These are phyloP conservation scores for Acomys russatus DNA, from an alignment of 2,797 vertebrate genomes.

Conservation along the genomic window DNA sequence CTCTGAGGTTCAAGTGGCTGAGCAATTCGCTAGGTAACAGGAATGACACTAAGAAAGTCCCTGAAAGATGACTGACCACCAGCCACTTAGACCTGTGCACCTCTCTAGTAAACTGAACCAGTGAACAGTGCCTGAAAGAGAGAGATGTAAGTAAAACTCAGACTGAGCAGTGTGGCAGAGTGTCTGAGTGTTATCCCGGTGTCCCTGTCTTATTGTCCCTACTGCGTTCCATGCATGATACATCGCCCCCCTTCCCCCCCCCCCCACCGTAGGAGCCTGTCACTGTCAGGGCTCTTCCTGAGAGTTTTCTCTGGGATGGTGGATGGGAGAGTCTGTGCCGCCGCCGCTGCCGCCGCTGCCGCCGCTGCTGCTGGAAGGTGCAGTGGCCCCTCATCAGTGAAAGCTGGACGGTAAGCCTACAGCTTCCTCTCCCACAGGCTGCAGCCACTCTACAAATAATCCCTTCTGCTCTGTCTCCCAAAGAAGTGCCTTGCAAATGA, in stretches of 20 bases:
- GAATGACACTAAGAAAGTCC: neutral
- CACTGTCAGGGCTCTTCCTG: neutral
- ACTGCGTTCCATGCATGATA: accelerated
- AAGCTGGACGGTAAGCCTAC: neutral
- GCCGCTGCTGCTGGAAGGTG: no score
- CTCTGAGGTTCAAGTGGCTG: neutral
- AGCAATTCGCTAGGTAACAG: neutral
- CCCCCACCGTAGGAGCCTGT: no score
- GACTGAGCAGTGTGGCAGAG: neutral
- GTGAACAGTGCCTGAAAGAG: neutral
- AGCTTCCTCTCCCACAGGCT: neutral
- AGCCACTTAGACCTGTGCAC: neutral
- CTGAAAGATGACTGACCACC: neutral
- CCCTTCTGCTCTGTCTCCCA: neutral
- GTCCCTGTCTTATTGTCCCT: neutral
- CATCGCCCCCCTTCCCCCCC: no score
- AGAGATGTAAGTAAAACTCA: neutral
- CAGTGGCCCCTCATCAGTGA: accelerated
- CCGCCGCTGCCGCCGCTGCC: no score
- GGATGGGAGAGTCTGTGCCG: neutral
- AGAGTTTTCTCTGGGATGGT: neutral
- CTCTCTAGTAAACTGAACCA: neutral
- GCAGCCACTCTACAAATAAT: neutral
- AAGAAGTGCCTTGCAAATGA: neutral
- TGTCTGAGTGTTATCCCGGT: no score